Evolutionary conservation across 1,140 invertebrate species (phyloP).

Genomic region (Octopus bimaculoides): DNA sequence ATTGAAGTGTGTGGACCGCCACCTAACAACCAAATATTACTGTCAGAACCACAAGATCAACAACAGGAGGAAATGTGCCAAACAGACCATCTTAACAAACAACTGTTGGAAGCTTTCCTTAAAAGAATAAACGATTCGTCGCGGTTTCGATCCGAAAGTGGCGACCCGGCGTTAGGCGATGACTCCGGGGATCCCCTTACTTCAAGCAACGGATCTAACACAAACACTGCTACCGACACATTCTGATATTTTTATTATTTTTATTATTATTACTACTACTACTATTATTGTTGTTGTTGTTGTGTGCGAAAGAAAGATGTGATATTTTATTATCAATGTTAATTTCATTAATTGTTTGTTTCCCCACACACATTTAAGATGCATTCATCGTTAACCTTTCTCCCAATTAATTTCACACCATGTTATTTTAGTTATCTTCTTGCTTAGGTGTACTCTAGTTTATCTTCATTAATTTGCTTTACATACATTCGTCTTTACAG

Average conservation of each 20-base stretch:
- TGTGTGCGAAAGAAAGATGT: too few species aligned
- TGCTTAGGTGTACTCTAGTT: too few species aligned
- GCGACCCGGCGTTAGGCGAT: neutral
- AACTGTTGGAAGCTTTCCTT: conserved; percentile 35
- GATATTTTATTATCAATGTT: too few species aligned
- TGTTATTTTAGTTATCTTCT: too few species aligned
- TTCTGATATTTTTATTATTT: neutral
- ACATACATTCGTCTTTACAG: too few species aligned
- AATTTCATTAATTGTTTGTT: too few species aligned
- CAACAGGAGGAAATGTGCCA: conserved; percentile 31
- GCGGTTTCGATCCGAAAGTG: neutral
- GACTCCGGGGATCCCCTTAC: neutral
- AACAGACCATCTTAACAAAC: conserved; percentile 42
- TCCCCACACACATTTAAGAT: too few species aligned
- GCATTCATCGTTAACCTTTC: too few species aligned
- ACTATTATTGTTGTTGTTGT: too few species aligned
- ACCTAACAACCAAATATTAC: neutral
- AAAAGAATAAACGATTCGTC: conserved; percentile 27
- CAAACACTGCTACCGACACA: neutral
- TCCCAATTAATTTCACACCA: too few species aligned
- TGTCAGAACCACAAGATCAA: conserved; percentile 15
- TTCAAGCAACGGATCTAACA: neutral
- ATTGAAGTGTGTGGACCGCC: conserved; percentile 6
- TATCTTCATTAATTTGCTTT: too few species aligned
- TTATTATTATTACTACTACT: too few species aligned